Evolutionary conservation across 2,888 invertebrate genomes (phyloP), one percentile per base, ranked within the genome.

Genomic region (Apotomis capreana): DNA sequence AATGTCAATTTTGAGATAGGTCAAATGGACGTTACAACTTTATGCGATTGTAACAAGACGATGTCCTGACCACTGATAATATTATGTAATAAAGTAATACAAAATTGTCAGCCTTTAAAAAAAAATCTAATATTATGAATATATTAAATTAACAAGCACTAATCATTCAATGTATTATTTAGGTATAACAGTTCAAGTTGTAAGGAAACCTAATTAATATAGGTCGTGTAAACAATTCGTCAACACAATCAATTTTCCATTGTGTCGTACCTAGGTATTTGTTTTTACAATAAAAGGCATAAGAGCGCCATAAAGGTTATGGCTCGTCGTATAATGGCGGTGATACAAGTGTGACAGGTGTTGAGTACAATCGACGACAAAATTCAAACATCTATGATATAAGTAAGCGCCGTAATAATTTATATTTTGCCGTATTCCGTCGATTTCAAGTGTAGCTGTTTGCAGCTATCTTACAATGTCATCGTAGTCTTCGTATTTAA

Each of bases 291-390:
- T 82, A 80, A 76, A 81, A 78, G 74, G 76, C 76, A 78, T 80
- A 78, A 82, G 77, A 78, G 72, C 75, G 74, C 78, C 79, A 78
- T 88, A 85, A 88, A 86, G 80, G 81, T 81, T 83, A 86, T 81
- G 83, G 83, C 81, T 82, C 80, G 79, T 77, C 78, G 75, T 75
- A 78, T 80, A 80, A 80, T 78, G 77, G 78, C 78, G 78, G 81
- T 80, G 79, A 78, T 68, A 76, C 73, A 73, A 67, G 62, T 78
- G 75, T 76, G 79, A 80, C 79, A 78, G 78, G 73, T 80, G 79
- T 73, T 74, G 61, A 70, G 78, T 83, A 83, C 81, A 81, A 70
- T 79, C 82, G 76, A 49, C 71, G n/a, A 73, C 73, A 75, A 49
- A 62, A 57, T 4, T 37, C 49, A 59, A 51, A 36, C 8, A 5